Evolutionary conservation across 2,113 vertebrate species (phyloP), one percentile per base, ranked within the genome.

Genomic region (Lepus timidus): DNA sequence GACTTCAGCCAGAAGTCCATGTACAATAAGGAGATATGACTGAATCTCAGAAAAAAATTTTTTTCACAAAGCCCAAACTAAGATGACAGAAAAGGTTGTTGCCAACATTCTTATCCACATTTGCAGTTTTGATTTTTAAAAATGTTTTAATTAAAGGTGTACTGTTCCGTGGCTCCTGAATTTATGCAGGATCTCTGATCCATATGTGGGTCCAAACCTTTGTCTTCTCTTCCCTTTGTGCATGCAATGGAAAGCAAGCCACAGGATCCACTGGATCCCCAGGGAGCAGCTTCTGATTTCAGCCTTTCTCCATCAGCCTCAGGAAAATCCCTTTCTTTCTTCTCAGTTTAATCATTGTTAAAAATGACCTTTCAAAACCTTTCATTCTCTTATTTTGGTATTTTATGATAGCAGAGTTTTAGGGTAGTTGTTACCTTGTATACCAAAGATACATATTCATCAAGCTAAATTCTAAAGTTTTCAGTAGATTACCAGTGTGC

Each of bases 121-220:
- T 68, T 96, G n/a, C 22, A 89, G 76, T 17, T 27, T 65, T 89
- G 74, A 73, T 85, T 79, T 94, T 94, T 58, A 29, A 76, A 84
- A 89, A 76, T 90, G 39, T 23, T 61, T 85, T 90, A 17, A 58
- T 62, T 80, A 80, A 75, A 23, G 33, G 22, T 73, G 16, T 76
- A 76, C 1, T 4, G 65, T 88, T 88, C 92, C 61, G 31, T 49
- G 19, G 16, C 3, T 83, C 55, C 44, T 87, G 27, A 94, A 74
- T 68, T 80, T 67, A 83, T 84, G 76, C 9, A 25, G 76, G 19
- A 55, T 62, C 23, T 90, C 31, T 68, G 87, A 88, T 9, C 9
- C 9, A 36, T 36, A 58, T 17, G 8, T 87, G 36, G 19, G 79
- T 31, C n/a, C 29, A 85, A 90, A 33, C 36, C 25, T 80, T 87